These are phyloP conservation scores for Luidia sarsii DNA, from an alignment of 53 echinoderm and acorn worm genomes.

Conservation along the genomic window DNA sequence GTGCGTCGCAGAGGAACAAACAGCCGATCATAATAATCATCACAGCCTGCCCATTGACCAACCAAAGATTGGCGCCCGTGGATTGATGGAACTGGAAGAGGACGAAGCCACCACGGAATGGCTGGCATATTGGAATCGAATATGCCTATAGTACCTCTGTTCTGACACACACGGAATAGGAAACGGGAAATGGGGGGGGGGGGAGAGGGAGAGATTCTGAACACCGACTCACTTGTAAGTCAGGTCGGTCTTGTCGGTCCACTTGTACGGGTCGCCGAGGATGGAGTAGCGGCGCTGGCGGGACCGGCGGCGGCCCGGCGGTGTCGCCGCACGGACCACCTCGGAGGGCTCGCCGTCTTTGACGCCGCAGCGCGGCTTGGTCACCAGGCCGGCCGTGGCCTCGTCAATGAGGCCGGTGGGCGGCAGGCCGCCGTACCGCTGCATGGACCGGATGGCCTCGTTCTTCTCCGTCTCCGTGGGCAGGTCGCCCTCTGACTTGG, in stretches of 20 bases:
- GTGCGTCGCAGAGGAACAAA: no score
- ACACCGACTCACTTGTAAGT: conserved; percentile 72
- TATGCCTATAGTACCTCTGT: no score
- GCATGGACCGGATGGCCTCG: conserved; percentile 52
- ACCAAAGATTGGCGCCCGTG: no score
- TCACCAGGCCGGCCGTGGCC: conserved; percentile 54
- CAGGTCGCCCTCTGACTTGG: conserved; percentile 4
- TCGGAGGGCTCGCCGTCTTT: conserved; percentile 39
- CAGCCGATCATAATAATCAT: no score
- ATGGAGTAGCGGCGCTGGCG: conserved; percentile 61
- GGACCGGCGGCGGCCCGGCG: background rate
- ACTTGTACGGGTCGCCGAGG: conserved; percentile 64
- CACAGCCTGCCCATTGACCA: no score
- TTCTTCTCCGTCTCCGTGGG: background rate
- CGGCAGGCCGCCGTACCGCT: conserved; percentile 58
- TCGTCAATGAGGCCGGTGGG: conserved; percentile 70
- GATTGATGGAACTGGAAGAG: no score
- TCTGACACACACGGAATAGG: no score
- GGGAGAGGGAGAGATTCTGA: no score
- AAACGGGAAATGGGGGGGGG: no score
- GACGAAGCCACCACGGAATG: no score
- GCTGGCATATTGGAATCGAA: no score
- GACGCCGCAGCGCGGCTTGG: conserved; percentile 68
- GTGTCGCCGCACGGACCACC: background rate
- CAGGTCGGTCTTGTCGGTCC: conserved; percentile 68